Base-by-base conservation (phyloP, 2,797 vertebrate genomes). In the Odontamblyopus lacepedii region DNA sequence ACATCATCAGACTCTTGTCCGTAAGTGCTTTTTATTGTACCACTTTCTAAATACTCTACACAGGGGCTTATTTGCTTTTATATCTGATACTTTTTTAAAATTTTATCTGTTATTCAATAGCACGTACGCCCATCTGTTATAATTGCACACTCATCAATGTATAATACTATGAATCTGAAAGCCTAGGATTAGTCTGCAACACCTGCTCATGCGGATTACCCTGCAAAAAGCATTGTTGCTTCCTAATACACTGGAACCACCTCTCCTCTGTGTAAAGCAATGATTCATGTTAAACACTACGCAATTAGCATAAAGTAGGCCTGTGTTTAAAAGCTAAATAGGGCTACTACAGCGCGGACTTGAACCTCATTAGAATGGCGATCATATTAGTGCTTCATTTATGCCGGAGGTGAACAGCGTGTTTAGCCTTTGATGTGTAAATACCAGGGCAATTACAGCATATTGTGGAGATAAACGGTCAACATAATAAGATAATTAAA, bases 61-160 rank as follows among this genome's bases (percentile, higher is more conserved):
- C 44, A 16, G 4, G 44, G 44, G 44, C 44, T 48, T 48, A 16
- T 48, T 48, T 48, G 44, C 44, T 65, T 65, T 50, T 44, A 8
- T 15, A 13, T 55, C 27, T 48, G 15, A 11, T 5, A n/a, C 32
- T 7, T 56, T 32, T 19, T 38, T 13, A n/a, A n/a, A n/a, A 56
- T 23, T 35, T n/a, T 1, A 2, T 68, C 29, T 29, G 0, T 1
- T 41, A n/a, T 38, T 56, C 29, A 12, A 19, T 68, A 26, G 35
- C 41, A 66, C 50, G 6, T 26, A 66, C 63, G 5, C 15, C 63
- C 67, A 65, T 77, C 77, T 78, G 57, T 69, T 74, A 87, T 85
- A 81, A 87, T 83, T 90, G 85, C 89, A 55, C 70, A 79, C 78
- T 87, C 88, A 91, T 91, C 88, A 89, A 82, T 88, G 81, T 84